A percentile compares a stretch with the other conserved stretches of the same genome.
Conservation (phyloP, 2,113 vertebrate genomes). For the Brachyistius frenatus region DNA sequence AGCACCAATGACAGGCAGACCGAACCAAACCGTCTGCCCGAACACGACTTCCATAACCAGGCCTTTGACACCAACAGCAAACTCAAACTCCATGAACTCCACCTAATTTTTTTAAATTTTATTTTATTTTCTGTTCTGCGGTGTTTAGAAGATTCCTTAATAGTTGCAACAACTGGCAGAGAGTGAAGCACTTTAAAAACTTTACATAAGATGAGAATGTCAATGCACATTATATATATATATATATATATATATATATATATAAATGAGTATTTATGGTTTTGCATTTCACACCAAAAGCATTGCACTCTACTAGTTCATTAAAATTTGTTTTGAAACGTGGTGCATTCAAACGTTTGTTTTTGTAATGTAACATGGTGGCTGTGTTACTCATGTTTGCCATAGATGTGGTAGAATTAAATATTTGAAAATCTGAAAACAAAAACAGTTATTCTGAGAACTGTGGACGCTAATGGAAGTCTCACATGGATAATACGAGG, state of each 20-base stretch:
- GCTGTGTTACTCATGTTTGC: neutral
- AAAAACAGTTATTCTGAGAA: constrained; percentile 15
- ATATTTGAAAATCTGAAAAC: neutral
- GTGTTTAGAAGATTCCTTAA: constrained; percentile 38
- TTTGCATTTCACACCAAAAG: constrained; percentile 24
- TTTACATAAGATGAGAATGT: neutral
- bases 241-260: neutral
- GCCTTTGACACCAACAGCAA: constrained; percentile 1
- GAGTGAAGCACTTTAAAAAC: constrained; percentile 42
- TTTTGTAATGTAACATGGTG: neutral
- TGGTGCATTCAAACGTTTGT: constrained; percentile 9
- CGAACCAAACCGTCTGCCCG: neutral
- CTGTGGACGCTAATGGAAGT: constrained; percentile 12
- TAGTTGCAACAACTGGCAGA: constrained; percentile 5
- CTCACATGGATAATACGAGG: constrained; percentile 22
- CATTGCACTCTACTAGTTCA: constrained; percentile 30
- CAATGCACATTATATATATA: neutral
- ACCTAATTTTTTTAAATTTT: constrained; percentile 3
- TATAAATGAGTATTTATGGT: constrained; percentile 6
- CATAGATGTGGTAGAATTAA: neutral
- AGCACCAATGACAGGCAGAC: constrained; percentile 87
- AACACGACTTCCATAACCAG: constrained; percentile 30
- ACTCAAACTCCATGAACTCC: constrained; percentile 12
- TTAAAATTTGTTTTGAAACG: constrained; percentile 52
- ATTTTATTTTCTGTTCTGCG: constrained; percentile 25